These are phyloP conservation scores for Sarcophilus harrisii DNA, from an alignment of 2,797 vertebrate species.

Conservation along the genomic window DNA sequence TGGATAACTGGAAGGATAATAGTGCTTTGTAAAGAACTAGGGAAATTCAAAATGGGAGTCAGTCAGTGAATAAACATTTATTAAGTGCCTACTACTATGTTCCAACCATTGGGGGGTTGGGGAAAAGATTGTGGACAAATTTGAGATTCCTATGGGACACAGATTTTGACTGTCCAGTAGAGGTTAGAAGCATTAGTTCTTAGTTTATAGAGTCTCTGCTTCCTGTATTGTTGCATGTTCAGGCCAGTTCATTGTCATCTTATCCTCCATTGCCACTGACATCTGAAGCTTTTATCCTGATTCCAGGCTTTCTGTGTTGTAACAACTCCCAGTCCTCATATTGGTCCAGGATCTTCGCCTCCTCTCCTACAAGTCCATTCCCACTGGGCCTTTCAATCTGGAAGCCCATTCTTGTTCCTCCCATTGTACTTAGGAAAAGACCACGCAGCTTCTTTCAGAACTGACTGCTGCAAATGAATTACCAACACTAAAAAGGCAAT, in stretches of 20 bases:
- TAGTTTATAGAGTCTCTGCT: not conserved
- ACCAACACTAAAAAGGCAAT: not conserved
- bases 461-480: not conserved
- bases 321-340: not conserved
- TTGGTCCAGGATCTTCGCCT: not conserved
- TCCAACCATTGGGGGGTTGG: not conserved
- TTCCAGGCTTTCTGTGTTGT: not conserved
- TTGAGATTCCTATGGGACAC: not conserved
- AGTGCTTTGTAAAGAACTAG: not conserved
- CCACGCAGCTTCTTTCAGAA: not conserved
- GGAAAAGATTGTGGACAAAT: not conserved
- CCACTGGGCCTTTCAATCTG: not conserved
- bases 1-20: not conserved
- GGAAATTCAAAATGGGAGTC: not conserved
- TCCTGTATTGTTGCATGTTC: not conserved
- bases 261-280: not conserved
- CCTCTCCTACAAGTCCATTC: not conserved
- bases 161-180: not conserved
- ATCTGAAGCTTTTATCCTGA: not conserved
- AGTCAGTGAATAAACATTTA: not conserved
- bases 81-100: not conserved
- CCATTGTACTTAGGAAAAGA: not conserved
- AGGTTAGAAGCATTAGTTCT: not conserved
- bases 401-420: not conserved
- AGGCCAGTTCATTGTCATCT: not conserved